These are phyloP conservation scores for Tetrapedia diversipes DNA, from an alignment of 2,888 invertebrate species.

Conservation along the genomic window DNA sequence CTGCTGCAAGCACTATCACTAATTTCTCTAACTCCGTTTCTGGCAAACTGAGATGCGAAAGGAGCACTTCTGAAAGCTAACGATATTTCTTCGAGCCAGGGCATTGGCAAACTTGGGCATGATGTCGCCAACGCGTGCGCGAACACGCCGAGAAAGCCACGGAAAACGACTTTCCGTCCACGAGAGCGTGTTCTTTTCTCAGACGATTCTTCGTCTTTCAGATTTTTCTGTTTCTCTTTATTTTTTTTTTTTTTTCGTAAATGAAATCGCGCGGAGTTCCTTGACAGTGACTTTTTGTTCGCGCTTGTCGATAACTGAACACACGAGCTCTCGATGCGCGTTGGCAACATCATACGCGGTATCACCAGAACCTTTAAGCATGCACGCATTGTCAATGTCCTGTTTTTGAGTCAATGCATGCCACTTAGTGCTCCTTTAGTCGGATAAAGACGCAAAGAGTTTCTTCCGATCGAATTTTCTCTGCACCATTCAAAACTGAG, in stretches of 20 bases:
- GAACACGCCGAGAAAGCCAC: constrained; percentile 12
- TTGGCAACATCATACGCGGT: constrained; percentile 83
- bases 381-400: constrained; percentile 83
- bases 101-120: constrained; percentile 90
- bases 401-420: constrained; percentile 81
- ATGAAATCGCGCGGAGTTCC: no score
- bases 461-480: not conserved
- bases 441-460: constrained; percentile 64
- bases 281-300: constrained; percentile 5
- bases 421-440: constrained; percentile 80
- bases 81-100: constrained; percentile 89
- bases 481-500: no score
- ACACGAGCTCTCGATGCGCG: constrained; percentile 59
- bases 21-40: constrained; percentile 76
- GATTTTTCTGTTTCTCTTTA: constrained; percentile 4
- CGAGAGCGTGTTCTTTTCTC: constrained; percentile 24
- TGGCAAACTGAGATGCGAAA: constrained; percentile 65
- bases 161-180: constrained; percentile 32
- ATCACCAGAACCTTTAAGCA: constrained; percentile 81
- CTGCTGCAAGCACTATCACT: constrained; percentile 77
- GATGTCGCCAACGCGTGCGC: constrained; percentile 81
- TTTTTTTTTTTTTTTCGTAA: constrained; percentile 6
- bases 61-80: constrained; percentile 70
- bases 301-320: constrained; percentile 34
- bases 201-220: constrained; percentile 12